A percentile compares a stretch with the other conserved stretches of the same genome.
Evolutionary conservation across 2,888 invertebrate genomes (phyloP).

Genomic region (Malthinus flaveolus): DNA sequence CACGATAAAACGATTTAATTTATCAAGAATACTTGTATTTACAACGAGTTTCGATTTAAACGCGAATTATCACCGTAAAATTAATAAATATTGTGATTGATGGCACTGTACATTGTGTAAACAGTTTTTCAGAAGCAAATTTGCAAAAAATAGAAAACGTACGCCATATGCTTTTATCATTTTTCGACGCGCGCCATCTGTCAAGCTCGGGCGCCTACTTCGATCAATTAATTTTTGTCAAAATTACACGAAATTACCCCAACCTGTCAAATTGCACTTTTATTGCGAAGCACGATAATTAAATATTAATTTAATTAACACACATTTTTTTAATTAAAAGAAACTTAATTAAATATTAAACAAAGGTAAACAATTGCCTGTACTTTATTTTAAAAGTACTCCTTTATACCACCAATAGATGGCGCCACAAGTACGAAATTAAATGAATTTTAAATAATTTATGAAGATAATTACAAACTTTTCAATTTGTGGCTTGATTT

Average conservation of each 20-base stretch:
- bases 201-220: slow-evolving; percentile 13
- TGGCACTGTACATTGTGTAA: slow-evolving; percentile 34
- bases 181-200: slow-evolving; percentile 28
- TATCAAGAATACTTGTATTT: slow-evolving; percentile 34
- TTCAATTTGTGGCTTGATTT: too few relatives aligned
- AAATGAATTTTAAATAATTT: too few relatives aligned
- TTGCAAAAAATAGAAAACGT: slow-evolving; percentile 42
- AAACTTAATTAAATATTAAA: too few relatives aligned
- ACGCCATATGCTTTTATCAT: slow-evolving; percentile 39
- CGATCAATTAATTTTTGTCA: slow-evolving; percentile 1
- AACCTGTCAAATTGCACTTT: background rate
- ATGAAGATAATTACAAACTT: too few relatives aligned
- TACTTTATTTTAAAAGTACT: too few relatives aligned
- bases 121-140: slow-evolving; percentile 37
- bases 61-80: slow-evolving; percentile 26
- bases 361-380: too few relatives aligned
- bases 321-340: too few relatives aligned
- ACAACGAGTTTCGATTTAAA: slow-evolving; percentile 31
- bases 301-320: too few relatives aligned
- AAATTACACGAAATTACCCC: background rate
- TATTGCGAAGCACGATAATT: too few relatives aligned
- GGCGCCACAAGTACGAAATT: too few relatives aligned
- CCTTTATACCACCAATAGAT: too few relatives aligned
- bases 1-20: slow-evolving; percentile 33
- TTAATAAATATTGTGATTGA: slow-evolving; percentile 33